phyloP scores from a whole-genome alignment of 1,140 invertebrate species.

The Atta cephalotes region DNA sequence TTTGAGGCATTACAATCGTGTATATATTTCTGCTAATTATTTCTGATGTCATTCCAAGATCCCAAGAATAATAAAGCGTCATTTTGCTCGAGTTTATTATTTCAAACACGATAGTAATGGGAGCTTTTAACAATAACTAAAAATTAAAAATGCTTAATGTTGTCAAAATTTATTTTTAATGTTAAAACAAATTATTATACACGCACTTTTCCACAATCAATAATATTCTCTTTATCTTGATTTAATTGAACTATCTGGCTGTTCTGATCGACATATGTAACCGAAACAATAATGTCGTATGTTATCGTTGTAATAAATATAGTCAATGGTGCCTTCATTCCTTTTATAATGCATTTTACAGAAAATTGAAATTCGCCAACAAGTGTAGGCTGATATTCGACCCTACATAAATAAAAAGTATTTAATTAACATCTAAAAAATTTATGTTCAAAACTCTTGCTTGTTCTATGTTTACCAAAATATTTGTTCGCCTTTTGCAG shows the following conservation, averaged over 20 bases:
- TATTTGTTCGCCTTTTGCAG: conserved; percentile 73
- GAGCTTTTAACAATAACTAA: conserved; percentile 76
- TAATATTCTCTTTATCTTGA: conserved; percentile 77
- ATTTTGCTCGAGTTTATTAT: conserved; percentile 81
- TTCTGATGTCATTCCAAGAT: conserved; percentile 71
- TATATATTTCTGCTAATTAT: conserved; percentile 67
- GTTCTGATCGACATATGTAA: conserved; percentile 69
- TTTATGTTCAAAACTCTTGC: background rate
- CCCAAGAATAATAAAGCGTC: conserved; percentile 82
- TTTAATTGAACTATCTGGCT: conserved; percentile 69
- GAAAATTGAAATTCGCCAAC: conserved; percentile 80
- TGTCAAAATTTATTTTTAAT: background rate
- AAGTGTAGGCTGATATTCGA: conserved; percentile 78
- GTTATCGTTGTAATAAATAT: conserved; percentile 77
- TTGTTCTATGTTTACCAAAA: conserved; percentile 71
- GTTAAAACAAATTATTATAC: background rate
- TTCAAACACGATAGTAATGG: conserved; percentile 75
- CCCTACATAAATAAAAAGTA: conserved; percentile 73
- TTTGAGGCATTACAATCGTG: conserved; percentile 67
- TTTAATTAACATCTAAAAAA: background rate
- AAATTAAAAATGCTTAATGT: background rate
- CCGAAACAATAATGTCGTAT: conserved; percentile 73
- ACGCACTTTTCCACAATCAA: conserved; percentile 83
- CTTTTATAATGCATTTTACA: conserved; percentile 81
- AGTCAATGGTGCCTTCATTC: conserved; percentile 79